Evolutionary conservation across 1,140 invertebrate species (phyloP), one percentile per base, ranked within the genome.

Genomic region (Euschistus heros): DNA sequence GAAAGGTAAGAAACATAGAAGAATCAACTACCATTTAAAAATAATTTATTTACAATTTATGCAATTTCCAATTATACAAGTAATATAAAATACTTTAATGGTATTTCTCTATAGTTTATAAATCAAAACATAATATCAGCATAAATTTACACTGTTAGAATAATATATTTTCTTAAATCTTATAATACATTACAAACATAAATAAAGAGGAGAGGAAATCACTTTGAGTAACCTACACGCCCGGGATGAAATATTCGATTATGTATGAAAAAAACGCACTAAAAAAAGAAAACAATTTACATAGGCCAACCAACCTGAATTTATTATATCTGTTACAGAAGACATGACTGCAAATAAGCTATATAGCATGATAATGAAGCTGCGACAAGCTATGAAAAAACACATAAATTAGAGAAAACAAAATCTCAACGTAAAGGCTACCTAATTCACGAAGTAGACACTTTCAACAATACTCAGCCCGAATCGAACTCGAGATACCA

Each of bases 1-100:
- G 24, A 24, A 26, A 24, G 24, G 55, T 22, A 15, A 59, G n/a
- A 57, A 22, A 59, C 8, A 59, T 5, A 59, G n/a, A 59, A 24
- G 17, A 17, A 27, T 20, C n/a, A 50, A 22, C 2, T 26, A 26
- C 24, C 55, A n/a, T 59, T 59, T 27, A 59, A 59, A 59, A 59
- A 59, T 59, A 59, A 59, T 59, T 59, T 59, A 59, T 59, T 59
- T 59, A 59, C 55, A 59, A 59, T 59, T 33, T 59, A 27, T 59
- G 24, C 17, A 59, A 17, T 33, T 59, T 59, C 55, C 55, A 59
- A 59, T 59, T 59, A 59, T 26, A 59, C 30, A 59, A 59, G 17
- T 59, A 59, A 27, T 59, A 59, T 59, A 59, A 59, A 59, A 59
- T 59, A 59, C 22, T 59, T 59, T 27, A 33, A 59, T 59, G 22